Conservation (phyloP, 2,113 vertebrate genomes). For the Thermophis baileyi region DNA sequence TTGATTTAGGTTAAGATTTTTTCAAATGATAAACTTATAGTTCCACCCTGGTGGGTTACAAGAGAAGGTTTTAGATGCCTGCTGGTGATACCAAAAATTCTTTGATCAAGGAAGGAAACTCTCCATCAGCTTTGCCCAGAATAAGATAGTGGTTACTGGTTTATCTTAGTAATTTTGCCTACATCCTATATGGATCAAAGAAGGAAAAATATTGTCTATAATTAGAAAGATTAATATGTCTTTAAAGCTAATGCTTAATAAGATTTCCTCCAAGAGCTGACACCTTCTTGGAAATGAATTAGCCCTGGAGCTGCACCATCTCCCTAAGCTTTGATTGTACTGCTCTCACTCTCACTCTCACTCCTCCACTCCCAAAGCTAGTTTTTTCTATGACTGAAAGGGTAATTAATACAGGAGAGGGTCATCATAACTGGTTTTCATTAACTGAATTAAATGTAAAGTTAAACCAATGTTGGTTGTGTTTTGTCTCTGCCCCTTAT, state of each 20-base stretch:
- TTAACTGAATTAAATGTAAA: background rate
- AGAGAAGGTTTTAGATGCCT: conserved; percentile 38
- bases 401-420: background rate
- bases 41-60: conserved; percentile 18
- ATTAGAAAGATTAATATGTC: background rate
- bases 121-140: conserved; percentile 15
- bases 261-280: background rate
- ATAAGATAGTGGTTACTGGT: conserved; percentile 9
- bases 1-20: conserved; percentile 25
- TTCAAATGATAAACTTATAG: conserved; percentile 33
- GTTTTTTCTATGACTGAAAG: background rate
- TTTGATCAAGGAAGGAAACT: conserved; percentile 27
- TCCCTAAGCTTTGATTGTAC: background rate
- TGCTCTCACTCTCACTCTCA: background rate
- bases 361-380: background rate
- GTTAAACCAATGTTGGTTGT: background rate
- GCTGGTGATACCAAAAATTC: conserved; percentile 29
- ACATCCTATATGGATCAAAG: background rate
- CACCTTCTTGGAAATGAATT: background rate
- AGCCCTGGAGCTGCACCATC: background rate
- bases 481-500: background rate
- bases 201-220: background rate
- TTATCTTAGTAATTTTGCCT: conserved; percentile 4
- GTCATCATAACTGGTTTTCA: background rate
- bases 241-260: background rate